Percentiles rank a stretch among this genome's conserved stretches.
Conservation (phyloP, 2,888 invertebrate species). For the Agrochola macilenta region DNA sequence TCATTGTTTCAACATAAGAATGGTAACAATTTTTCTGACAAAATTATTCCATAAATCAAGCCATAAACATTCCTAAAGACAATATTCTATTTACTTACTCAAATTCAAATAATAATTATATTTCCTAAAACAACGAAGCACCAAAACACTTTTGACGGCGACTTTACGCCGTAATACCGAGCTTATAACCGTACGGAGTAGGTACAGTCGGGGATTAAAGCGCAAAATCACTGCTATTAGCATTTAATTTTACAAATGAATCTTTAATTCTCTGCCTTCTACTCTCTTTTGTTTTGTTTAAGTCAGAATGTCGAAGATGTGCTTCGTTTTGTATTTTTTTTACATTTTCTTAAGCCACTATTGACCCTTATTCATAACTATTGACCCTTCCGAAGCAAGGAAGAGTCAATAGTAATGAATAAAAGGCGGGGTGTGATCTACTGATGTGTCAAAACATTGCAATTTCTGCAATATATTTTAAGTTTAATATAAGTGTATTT, state of each 20-base stretch:
- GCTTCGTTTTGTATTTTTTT: not conserved
- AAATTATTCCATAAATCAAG: not conserved
- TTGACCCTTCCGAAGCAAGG: not conserved
- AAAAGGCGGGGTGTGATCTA: too few species aligned
- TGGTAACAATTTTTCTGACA: not conserved
- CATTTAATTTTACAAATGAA: slow-evolving; percentile 89
- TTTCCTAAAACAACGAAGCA: not conserved
- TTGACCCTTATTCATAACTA: not conserved
- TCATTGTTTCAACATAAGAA: not conserved
- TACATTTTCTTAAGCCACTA: not conserved
- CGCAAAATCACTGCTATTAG: slow-evolving; percentile 84
- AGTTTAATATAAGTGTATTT: too few species aligned
- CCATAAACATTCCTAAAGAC: not conserved
- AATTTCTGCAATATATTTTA: too few species aligned
- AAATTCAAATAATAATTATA: not conserved
- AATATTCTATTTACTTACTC: not conserved
- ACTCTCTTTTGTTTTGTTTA: slow-evolving; percentile 66
- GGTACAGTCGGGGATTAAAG: slow-evolving; percentile 83
- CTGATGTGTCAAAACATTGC: too few species aligned
- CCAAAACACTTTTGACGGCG: slow-evolving; percentile 69
- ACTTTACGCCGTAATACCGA: slow-evolving; percentile 76
- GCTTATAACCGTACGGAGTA: slow-evolving; percentile 77
- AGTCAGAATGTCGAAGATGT: slow-evolving; percentile 26
- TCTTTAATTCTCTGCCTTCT: slow-evolving; percentile 83
- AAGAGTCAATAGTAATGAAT: too few species aligned